Conservation (phyloP, 2,797 vertebrate genomes). For the Passerculus sandwichensis region DNA sequence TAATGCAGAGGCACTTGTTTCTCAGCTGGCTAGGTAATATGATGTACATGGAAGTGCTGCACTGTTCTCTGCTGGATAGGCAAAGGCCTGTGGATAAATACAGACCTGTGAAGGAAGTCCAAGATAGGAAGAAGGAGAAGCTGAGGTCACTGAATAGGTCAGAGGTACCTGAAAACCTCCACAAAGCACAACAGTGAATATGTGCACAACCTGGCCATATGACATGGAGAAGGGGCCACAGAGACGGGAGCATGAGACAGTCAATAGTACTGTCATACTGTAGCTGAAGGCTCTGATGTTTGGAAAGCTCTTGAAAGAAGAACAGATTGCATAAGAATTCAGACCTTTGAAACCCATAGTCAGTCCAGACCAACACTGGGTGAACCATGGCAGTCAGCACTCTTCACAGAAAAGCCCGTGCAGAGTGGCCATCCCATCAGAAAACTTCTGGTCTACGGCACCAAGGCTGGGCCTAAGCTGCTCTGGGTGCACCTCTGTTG, state of each 20-base stretch:
- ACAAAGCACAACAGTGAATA: not conserved
- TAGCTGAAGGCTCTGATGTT: not conserved
- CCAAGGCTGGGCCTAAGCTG: not conserved
- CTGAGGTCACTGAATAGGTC: not conserved
- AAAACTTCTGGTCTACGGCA: not conserved
- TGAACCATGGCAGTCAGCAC: not conserved
- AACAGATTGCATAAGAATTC: not conserved
- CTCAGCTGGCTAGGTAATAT: not conserved
- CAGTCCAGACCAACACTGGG: not conserved
- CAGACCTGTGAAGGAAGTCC: not conserved
- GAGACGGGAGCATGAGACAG: rapidly evolving
- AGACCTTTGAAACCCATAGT: not conserved
- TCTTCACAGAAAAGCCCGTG: not conserved
- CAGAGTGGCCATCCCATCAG: not conserved
- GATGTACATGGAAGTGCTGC: not conserved
- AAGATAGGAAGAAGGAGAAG: not conserved
- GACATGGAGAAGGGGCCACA: not conserved
- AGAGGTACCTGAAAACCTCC: not conserved
- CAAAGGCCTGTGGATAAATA: not conserved
- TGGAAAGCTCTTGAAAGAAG: not conserved
- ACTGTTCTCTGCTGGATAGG: not conserved
- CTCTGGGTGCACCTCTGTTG: not conserved
- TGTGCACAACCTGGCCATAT: not conserved
- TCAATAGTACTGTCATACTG: not conserved
- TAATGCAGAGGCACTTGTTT: not conserved